phyloP scores from a whole-genome alignment of 2,888 invertebrate genomes.

The Drosophila cognata region DNA sequence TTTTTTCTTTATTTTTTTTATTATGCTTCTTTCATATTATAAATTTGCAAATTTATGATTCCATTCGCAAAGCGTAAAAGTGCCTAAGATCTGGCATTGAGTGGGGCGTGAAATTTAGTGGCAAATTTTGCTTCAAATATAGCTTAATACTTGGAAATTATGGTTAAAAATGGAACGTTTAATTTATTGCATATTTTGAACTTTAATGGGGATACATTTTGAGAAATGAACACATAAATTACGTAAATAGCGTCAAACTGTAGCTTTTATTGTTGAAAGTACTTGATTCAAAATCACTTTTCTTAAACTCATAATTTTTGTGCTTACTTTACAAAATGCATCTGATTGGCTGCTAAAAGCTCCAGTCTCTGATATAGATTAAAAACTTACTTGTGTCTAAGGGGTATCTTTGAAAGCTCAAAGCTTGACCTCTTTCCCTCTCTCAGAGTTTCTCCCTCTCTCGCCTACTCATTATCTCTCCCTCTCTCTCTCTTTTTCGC shows the following conservation, averaged over 20 bases:
- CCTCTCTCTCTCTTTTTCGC: background rate
- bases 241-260: background rate
- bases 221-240: background rate
- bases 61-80: constrained; percentile 4
- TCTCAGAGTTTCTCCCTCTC: background rate
- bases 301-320: background rate
- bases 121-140: background rate
- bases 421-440: background rate
- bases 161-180: background rate
- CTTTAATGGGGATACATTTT: background rate
- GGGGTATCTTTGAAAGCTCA: background rate
- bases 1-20: constrained; percentile 6
- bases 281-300: background rate
- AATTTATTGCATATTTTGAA: background rate
- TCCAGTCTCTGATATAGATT: background rate
- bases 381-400: too few species aligned
- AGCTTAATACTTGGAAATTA: background rate
- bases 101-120: background rate
- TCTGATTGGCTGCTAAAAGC: background rate
- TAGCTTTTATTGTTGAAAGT: background rate
- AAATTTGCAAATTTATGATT: constrained; percentile 23
- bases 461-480: background rate
- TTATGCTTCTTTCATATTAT: background rate
- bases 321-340: background rate
- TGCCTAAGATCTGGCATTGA: constrained; percentile 1